phyloP scores from a whole-genome alignment of 2,797 vertebrate species.

The Sebastiscus albofasciatus region DNA sequence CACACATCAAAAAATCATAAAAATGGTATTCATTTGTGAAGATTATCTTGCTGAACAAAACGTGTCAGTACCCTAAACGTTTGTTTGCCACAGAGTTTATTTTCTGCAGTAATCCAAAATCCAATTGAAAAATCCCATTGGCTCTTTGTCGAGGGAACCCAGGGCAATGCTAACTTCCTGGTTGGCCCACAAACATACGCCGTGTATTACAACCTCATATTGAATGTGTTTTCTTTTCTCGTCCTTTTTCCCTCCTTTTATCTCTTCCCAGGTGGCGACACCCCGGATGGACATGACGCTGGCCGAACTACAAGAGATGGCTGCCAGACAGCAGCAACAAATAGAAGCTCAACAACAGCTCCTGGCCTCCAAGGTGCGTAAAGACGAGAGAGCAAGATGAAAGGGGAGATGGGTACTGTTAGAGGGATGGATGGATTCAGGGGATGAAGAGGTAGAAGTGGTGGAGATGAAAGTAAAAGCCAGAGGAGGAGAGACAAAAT shows the following conservation, averaged over 20 bases:
- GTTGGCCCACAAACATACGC: no score
- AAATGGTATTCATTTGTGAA: no score
- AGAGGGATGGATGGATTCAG: slow-evolving; percentile 5
- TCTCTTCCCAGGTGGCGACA: slow-evolving; percentile 81
- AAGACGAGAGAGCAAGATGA: slow-evolving; percentile 25
- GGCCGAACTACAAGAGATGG: slow-evolving; percentile 97
- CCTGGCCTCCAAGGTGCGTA: slow-evolving; percentile 92
- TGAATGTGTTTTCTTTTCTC: neutral
- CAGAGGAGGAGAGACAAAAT: neutral
- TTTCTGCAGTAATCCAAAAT: no score
- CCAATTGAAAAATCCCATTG: no score
- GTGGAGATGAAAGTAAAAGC: slow-evolving; percentile 52
- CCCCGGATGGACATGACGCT: slow-evolving; percentile 97
- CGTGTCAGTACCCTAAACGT: no score
- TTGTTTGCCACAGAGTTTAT: no score
- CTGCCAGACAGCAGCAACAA: slow-evolving; percentile 95
- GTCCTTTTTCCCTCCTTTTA: neutral
- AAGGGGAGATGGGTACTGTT: slow-evolving; percentile 15
- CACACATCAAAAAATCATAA: no score
- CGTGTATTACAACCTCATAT: neutral
- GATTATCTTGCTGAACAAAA: no score
- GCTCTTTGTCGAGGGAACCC: no score
- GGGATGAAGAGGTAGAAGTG: slow-evolving; percentile 23
- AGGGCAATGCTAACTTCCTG: no score
- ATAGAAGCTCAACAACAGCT: slow-evolving; percentile 96